phyloP scores from a whole-genome alignment of 2,797 vertebrate genomes.

The Anolis apletophallus region DNA sequence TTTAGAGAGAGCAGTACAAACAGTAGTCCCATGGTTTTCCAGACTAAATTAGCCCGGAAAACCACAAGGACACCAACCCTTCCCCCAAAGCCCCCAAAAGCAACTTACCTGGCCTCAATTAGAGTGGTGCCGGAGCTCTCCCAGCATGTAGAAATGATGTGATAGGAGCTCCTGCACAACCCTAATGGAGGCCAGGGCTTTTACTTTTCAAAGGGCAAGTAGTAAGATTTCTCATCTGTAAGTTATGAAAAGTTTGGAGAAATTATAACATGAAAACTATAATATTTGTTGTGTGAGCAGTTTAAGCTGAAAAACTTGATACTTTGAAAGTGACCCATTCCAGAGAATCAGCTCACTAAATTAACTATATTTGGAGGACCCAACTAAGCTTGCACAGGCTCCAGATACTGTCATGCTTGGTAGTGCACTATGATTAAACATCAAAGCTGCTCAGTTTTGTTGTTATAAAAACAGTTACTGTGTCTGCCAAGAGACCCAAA shows the following conservation, averaged over 20 bases:
- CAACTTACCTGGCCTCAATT: no score
- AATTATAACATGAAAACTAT: slow-evolving; percentile 31
- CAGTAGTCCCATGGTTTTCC: no score
- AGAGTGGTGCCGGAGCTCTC: no score
- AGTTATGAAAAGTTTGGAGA: background rate
- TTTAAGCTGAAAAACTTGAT: slow-evolving; percentile 22
- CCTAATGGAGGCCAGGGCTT: no score
- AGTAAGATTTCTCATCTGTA: background rate
- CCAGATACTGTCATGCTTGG: slow-evolving; percentile 19
- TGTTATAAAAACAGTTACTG: slow-evolving; percentile 15
- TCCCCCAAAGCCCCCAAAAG: no score
- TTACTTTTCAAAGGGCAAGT: background rate
- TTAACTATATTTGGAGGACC: background rate
- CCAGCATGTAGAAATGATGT: no score
- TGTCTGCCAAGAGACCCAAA: slow-evolving; percentile 8
- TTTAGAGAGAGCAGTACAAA: no score
- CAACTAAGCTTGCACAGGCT: rapidly evolving
- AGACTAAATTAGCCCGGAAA: no score
- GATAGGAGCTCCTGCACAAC: no score
- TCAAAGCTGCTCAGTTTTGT: slow-evolving; percentile 1
- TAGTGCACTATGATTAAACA: background rate
- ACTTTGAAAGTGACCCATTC: background rate
- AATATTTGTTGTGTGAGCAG: slow-evolving; percentile 4
- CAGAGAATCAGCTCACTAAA: background rate
- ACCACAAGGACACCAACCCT: no score